A percentile compares a stretch with the other conserved stretches of the same genome.
These are phyloP conservation scores for Apostichopus parvimensis DNA, from an alignment of 35 echinoderm and acorn worm species.

Conservation along the genomic window DNA sequence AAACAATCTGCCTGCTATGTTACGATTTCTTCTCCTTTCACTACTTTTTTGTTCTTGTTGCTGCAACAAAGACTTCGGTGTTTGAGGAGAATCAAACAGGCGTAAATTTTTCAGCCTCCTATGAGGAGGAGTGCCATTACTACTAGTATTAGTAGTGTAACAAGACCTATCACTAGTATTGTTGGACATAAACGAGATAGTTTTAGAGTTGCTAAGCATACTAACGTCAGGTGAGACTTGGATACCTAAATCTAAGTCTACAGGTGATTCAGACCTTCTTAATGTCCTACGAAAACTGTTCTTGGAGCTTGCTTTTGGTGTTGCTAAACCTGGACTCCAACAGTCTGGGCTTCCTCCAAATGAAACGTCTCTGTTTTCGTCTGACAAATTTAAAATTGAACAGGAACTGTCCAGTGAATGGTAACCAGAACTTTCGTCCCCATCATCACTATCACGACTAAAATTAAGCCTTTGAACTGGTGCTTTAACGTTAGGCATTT, in stretches of 20 bases:
- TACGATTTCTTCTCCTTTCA: constrained; percentile 54
- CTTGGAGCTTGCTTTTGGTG: constrained; percentile 78
- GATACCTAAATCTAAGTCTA: neutral
- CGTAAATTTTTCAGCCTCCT: constrained; percentile 83
- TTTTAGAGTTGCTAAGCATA: neutral
- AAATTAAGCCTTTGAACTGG: constrained; percentile 80
- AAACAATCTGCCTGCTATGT: constrained; percentile 53
- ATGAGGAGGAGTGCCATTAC: constrained; percentile 67
- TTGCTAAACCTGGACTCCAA: constrained; percentile 92
- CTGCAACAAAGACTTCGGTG: constrained; percentile 88
- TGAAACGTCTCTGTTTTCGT: constrained; percentile 61
- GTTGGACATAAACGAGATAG: neutral
- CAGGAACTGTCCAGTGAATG: constrained; percentile 48
- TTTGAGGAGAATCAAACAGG: constrained; percentile 95
- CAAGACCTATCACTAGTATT: neutral
- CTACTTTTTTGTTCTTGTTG: constrained; percentile 57
- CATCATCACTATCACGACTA: constrained; percentile 69
- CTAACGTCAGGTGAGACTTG: neutral
- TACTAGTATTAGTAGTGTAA: neutral
- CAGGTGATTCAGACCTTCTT: constrained; percentile 29
- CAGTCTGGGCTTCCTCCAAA: constrained; percentile 19
- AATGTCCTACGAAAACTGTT: neutral
- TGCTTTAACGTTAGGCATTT: constrained; percentile 46
- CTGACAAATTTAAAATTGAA: constrained; percentile 44
- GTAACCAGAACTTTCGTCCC: constrained; percentile 36